Conservation (phyloP, 92 coral and sea anemone genomes). For the Epizoanthus fatuus region DNA sequence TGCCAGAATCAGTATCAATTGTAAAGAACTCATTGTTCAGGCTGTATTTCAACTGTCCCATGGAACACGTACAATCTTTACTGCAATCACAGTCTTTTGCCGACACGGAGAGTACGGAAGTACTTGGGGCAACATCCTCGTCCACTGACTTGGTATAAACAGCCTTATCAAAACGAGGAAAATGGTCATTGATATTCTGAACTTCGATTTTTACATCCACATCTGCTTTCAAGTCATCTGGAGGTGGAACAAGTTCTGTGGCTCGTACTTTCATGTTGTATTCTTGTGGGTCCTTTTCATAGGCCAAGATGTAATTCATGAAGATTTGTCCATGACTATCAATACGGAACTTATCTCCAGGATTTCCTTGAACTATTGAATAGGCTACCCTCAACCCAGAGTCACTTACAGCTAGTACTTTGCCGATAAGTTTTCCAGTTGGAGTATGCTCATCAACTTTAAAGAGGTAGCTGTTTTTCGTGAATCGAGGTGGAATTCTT, state of each 20-base stretch:
- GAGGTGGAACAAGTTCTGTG: constrained; percentile 75
- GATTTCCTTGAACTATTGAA: constrained; percentile 67
- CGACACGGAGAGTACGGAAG: constrained; percentile 63
- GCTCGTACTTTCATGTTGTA: constrained; percentile 80
- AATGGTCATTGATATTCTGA: constrained; percentile 81
- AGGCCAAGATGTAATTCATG: constrained; percentile 81
- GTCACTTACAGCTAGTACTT: constrained; percentile 79
- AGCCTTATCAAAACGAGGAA: constrained; percentile 62
- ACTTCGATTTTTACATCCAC: constrained; percentile 82
- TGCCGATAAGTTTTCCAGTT: constrained; percentile 75
- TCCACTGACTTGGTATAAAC: constrained; percentile 57
- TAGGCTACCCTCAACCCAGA: constrained; percentile 86
- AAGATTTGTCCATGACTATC: constrained; percentile 68
- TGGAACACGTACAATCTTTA: constrained; percentile 61
- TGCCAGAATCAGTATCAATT: constrained; percentile 78
- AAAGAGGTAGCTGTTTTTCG: constrained; percentile 75
- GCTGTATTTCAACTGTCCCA: constrained; percentile 73
- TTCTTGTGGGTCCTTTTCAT: constrained; percentile 54
- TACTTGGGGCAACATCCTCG: constrained; percentile 76
- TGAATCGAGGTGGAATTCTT: constrained; percentile 86
- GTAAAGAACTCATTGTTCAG: constrained; percentile 63
- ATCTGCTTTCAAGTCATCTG: constrained; percentile 60
- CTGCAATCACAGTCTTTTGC: constrained; percentile 91
- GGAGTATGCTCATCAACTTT: constrained; percentile 78
- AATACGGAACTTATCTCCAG: constrained; percentile 63